Percentiles rank a stretch among this genome's conserved stretches.
phyloP scores from a whole-genome alignment of 2,888 invertebrate species.

The Ethmia dodecea region DNA sequence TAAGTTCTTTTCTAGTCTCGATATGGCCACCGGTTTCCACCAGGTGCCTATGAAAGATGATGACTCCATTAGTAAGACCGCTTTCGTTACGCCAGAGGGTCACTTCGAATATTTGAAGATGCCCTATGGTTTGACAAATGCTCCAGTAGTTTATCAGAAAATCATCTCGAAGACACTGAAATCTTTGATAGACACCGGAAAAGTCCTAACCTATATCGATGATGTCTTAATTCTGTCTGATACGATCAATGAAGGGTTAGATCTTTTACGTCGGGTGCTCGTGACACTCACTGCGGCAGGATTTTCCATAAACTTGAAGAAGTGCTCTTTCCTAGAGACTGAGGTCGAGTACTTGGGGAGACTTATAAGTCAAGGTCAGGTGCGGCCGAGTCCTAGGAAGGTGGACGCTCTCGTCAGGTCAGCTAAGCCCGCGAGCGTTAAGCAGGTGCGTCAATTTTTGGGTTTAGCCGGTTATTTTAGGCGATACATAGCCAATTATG shows the following conservation, averaged over 20 bases:
- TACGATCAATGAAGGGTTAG: conserved; percentile 14
- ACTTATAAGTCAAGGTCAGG: conserved; percentile 15
- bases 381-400: conserved; percentile 21
- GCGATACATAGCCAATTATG: conserved; percentile 25
- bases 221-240: conserved; percentile 18
- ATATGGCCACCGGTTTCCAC: conserved; percentile 19
- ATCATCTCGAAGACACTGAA: conserved; percentile 16
- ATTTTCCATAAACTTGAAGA: conserved; percentile 15
- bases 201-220: conserved; percentile 18
- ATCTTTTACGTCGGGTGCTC: conserved; percentile 12
- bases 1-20: conserved; percentile 14
- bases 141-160: conserved; percentile 19
- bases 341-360: conserved; percentile 22
- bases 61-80: conserved; percentile 16
- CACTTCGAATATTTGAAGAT: conserved; percentile 21
- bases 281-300: conserved; percentile 8
- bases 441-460: conserved; percentile 23
- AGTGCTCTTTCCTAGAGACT: conserved; percentile 19
- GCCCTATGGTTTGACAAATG: conserved; percentile 22
- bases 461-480: conserved; percentile 27
- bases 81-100: conserved; percentile 17
- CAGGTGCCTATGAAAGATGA: conserved; percentile 13
- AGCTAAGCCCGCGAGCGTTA: conserved; percentile 14
- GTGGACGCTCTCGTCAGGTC: conserved; percentile 18
- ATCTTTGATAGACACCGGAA: conserved; percentile 13